Percentiles rank a stretch among this genome's conserved stretches.
phyloP scores from a whole-genome alignment of 1,140 invertebrate genomes.

The Cyrtorhinus lividipennis region DNA sequence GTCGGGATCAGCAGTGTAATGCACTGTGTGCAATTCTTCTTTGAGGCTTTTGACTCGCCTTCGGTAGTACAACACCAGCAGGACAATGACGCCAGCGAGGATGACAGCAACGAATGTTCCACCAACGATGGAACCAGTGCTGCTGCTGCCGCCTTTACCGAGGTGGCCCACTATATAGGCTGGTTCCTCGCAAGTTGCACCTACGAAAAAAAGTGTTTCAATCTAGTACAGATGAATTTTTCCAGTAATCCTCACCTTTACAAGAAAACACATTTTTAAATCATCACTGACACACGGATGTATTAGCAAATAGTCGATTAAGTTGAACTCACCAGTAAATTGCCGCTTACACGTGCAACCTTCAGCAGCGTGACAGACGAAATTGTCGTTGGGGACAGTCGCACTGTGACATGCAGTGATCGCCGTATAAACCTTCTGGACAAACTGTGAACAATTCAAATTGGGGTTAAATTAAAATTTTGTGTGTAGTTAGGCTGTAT shows the following conservation, averaged over 20 bases:
- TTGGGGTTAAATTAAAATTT: too few relatives aligned
- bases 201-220: too few relatives aligned
- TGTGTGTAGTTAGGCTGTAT: too few relatives aligned
- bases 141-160: too few relatives aligned
- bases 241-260: too few relatives aligned
- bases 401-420: constrained; percentile 70
- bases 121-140: constrained; percentile 41
- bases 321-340: constrained; percentile 48
- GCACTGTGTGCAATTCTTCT: constrained; percentile 62
- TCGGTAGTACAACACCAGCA: constrained; percentile 59
- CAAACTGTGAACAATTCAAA: constrained; percentile 57
- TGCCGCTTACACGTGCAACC: constrained; percentile 67
- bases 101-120: constrained; percentile 51
- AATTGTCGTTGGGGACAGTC: constrained; percentile 60
- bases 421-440: constrained; percentile 76
- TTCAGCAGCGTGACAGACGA: constrained; percentile 59
- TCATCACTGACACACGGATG: too few relatives aligned
- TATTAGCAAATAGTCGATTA: too few relatives aligned
- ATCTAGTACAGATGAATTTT: too few relatives aligned
- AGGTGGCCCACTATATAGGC: too few relatives aligned
- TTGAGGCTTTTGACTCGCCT: constrained; percentile 62
- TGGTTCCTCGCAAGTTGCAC: too few relatives aligned
- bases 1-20: constrained; percentile 66
- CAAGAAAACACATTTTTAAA: too few relatives aligned
- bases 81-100: constrained; percentile 42